phyloP scores from a whole-genome alignment of 2,797 vertebrate genomes.

The Phrynocephalus forsythii region DNA sequence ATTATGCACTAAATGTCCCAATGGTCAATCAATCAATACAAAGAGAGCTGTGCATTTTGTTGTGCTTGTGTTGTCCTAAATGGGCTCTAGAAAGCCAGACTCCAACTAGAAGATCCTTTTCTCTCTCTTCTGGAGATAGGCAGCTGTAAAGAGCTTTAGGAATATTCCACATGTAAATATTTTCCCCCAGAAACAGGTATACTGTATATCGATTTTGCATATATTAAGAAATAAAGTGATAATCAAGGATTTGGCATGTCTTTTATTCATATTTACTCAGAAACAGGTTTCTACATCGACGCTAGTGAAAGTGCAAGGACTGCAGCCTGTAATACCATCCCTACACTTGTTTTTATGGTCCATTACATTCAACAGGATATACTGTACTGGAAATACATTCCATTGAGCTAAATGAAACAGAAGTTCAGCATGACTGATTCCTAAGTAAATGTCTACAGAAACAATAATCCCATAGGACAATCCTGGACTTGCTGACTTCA shows the following conservation, averaged over 20 bases:
- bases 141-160: constrained; percentile 2
- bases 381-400: neutral
- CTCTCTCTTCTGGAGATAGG: constrained; percentile 11
- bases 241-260: neutral
- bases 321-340: neutral
- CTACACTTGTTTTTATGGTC: neutral
- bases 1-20: too few species aligned
- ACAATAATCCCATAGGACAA: neutral
- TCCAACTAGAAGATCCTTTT: too few species aligned
- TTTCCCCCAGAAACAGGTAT: constrained; percentile 14
- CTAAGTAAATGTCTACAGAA: neutral
- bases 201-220: constrained; percentile 13
- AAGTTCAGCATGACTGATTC: neutral
- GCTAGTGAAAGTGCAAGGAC: neutral
- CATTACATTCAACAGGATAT: too few species aligned
- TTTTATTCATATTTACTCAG: neutral
- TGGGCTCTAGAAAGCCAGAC: neutral
- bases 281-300: neutral
- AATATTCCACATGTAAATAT: neutral
- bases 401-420: neutral
- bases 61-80: neutral
- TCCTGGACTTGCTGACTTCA: neutral
- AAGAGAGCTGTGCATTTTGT: neutral
- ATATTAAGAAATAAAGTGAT: constrained; percentile 32
- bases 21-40: neutral